Conservation (phyloP, 2,113 vertebrate genomes). For the Microtus richardsoni region DNA sequence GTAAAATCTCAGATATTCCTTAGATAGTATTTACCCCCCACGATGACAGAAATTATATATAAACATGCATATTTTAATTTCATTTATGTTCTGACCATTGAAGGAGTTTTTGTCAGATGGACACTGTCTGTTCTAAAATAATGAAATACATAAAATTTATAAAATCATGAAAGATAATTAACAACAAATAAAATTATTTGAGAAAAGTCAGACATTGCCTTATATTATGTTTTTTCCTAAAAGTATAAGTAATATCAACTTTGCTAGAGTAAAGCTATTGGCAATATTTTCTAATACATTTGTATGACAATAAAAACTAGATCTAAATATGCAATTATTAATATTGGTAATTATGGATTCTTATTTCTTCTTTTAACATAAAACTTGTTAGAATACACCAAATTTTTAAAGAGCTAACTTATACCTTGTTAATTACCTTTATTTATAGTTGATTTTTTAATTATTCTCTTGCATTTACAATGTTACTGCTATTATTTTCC, state of each 20-base stretch:
- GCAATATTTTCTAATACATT: not conserved
- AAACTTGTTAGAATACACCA: not conserved
- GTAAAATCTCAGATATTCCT: not conserved
- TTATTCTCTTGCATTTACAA: not conserved
- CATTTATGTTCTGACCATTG: not conserved
- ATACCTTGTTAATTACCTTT: not conserved
- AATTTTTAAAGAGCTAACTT: not conserved
- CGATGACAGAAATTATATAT: not conserved
- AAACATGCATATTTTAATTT: not conserved
- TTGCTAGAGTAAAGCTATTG: not conserved
- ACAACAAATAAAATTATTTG: not conserved
- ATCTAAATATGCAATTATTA: not conserved
- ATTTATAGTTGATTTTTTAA: not conserved
- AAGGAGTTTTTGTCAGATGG: not conserved
- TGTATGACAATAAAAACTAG: not conserved
- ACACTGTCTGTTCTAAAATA: not conserved
- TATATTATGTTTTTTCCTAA: not conserved
- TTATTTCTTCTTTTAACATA: not conserved
- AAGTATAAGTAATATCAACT: not conserved
- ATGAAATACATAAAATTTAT: not conserved
- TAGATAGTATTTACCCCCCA: not conserved
- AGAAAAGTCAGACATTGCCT: not conserved
- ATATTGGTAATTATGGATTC: not conserved
- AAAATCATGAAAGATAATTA: not conserved
- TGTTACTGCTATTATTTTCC: not conserved